A percentile compares a stretch with the other conserved stretches of the same genome.
These are phyloP conservation scores for Syrista parreyssii DNA, from an alignment of 2,888 invertebrate species.

Conservation along the genomic window DNA sequence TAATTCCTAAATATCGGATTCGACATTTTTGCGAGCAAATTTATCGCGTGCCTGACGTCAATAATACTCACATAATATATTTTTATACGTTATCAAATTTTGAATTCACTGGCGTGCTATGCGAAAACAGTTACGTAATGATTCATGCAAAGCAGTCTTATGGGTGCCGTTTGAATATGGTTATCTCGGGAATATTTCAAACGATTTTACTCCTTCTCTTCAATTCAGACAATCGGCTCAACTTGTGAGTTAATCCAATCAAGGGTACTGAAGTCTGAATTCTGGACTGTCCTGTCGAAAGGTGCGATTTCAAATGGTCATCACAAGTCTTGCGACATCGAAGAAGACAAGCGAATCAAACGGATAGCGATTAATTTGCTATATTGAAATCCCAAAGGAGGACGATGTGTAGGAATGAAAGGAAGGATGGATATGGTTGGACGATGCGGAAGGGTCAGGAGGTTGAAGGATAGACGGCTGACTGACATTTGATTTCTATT, in stretches of 20 bases:
- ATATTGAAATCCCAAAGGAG: constrained; percentile 1
- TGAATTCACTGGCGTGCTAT: not conserved
- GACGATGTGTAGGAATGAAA: not conserved
- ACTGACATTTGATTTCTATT: not conserved
- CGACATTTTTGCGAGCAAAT: not conserved
- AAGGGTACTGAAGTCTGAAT: not conserved
- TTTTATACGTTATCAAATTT: not conserved
- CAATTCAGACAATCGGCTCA: not conserved
- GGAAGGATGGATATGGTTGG: not conserved
- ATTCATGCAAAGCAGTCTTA: not conserved
- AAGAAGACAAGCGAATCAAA: not conserved
- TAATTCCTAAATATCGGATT: not conserved
- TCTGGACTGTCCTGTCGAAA: not conserved
- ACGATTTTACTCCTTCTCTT: not conserved
- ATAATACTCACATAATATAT: not conserved
- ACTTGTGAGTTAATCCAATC: not conserved
- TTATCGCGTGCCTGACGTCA: not conserved
- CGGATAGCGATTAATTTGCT: not conserved
- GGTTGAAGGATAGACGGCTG: not conserved
- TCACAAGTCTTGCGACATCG: not conserved
- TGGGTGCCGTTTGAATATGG: not conserved
- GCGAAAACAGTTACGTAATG: not conserved
- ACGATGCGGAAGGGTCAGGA: not conserved
- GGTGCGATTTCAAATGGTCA: not conserved
- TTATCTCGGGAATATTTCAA: not conserved